Evolutionary conservation across 2,113 vertebrate species (phyloP).

Genomic region (Noctilio leporinus): DNA sequence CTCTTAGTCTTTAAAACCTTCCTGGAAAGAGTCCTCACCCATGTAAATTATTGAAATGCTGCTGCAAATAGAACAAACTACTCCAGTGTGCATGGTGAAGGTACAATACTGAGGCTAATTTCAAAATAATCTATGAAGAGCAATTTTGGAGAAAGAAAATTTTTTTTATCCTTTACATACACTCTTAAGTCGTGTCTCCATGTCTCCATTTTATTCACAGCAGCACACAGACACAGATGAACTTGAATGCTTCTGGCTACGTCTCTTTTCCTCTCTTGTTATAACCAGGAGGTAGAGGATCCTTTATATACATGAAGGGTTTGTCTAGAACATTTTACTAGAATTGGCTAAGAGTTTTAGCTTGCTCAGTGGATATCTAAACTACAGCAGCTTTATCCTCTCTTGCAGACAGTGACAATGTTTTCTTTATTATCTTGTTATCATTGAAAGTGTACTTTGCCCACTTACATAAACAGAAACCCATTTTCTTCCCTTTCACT

Average conservation of each 20-base stretch:
- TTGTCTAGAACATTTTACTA: constrained; percentile 39
- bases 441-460: constrained; percentile 21
- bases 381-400: neutral
- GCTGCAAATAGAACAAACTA: neutral
- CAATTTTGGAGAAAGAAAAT: neutral
- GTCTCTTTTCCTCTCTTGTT: constrained; percentile 13
- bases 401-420: neutral
- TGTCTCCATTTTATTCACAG: neutral
- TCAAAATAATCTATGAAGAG: constrained; percentile 36
- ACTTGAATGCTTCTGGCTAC: neutral
- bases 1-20: neutral
- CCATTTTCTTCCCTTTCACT: constrained; percentile 41
- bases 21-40: neutral
- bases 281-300: neutral
- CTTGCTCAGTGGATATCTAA: constrained; percentile 1
- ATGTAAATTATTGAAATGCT: constrained; percentile 41
- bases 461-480: constrained; percentile 34
- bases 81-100: neutral
- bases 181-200: neutral
- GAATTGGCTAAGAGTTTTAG: constrained; percentile 43
- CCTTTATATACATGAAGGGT: constrained; percentile 22
- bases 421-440: constrained; percentile 55
- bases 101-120: neutral
- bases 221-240: neutral
- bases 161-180: neutral